These are phyloP conservation scores for Chaetodon auriga DNA, from an alignment of 2,113 vertebrate genomes.

Conservation along the genomic window DNA sequence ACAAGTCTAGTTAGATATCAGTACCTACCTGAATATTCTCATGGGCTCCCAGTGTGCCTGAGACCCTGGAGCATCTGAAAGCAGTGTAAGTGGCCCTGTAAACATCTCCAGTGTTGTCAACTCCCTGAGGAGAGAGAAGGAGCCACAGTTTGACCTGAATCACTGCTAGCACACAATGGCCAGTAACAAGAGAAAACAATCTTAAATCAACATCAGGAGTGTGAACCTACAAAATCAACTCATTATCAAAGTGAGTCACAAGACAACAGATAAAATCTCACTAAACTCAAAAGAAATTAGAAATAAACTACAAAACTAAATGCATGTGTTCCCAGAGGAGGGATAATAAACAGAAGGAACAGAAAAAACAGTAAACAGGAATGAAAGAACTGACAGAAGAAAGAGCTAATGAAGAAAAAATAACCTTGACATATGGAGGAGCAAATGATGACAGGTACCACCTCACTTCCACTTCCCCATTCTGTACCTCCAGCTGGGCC, in stretches of 20 bases:
- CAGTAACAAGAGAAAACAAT: neutral
- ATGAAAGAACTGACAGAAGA: constrained; percentile 9
- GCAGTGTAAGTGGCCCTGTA: constrained; percentile 92
- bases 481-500: constrained; percentile 90
- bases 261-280: neutral
- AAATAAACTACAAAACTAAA: constrained; percentile 6
- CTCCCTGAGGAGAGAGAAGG: constrained; percentile 81
- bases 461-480: constrained; percentile 87
- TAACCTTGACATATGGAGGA: constrained; percentile 94
- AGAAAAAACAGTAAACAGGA: neutral
- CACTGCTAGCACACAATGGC: neutral
- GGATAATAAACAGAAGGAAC: neutral
- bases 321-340: neutral
- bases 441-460: constrained; percentile 95
- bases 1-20: neutral
- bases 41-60: constrained; percentile 86
- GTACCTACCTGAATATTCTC: constrained; percentile 88
- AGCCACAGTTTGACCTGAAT: constrained; percentile 9
- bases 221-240: neutral
- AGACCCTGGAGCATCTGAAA: constrained; percentile 90
- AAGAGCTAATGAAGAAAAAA: constrained; percentile 1
- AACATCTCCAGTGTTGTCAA: constrained; percentile 88
- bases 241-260: neutral
- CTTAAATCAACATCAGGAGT: too few species aligned
- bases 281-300: neutral